These are phyloP conservation scores for Epicauta chinensis DNA, from an alignment of 1,140 invertebrate genomes.

Conservation along the genomic window DNA sequence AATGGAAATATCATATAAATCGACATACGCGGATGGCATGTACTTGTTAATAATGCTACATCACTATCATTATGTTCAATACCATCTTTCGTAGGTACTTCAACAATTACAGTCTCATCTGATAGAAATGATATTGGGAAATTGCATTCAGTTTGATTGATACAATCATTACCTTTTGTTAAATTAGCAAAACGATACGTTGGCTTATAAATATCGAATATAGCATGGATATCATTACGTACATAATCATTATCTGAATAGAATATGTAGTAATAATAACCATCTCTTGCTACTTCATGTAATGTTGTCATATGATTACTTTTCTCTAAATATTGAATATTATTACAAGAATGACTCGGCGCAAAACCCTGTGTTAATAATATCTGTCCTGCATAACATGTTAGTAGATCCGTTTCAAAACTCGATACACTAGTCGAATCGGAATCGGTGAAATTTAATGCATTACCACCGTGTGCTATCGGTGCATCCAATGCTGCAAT, in stretches of 20 bases:
- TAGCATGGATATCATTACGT: conserved; percentile 69
- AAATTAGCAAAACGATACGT: conserved; percentile 71
- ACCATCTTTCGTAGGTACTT: conserved; percentile 71
- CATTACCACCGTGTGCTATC: conserved; percentile 68
- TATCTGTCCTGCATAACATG: conserved; percentile 67
- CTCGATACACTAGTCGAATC: conserved; percentile 62
- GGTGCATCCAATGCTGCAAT: conserved; percentile 54
- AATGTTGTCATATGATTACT: conserved; percentile 55
- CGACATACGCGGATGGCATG: conserved; percentile 67
- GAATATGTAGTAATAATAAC: conserved; percentile 83
- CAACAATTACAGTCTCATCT: conserved; percentile 69
- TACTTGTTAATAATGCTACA: conserved; percentile 60
- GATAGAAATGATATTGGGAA: conserved; percentile 64
- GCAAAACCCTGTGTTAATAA: conserved; percentile 62
- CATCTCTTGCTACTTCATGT: conserved; percentile 63
- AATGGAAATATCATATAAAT: conserved; percentile 75
- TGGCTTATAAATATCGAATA: conserved; percentile 79
- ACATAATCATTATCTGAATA: conserved; percentile 77
- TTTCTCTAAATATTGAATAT: conserved; percentile 59
- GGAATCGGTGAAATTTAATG: conserved; percentile 49
- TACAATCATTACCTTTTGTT: conserved; percentile 57
- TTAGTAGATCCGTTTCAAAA: conserved; percentile 67
- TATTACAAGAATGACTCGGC: conserved; percentile 57
- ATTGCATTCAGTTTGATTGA: conserved; percentile 68
- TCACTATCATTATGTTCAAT: conserved; percentile 68